These are phyloP conservation scores for Hypena proboscidalis DNA, from an alignment of 2,888 invertebrate species.

Conservation along the genomic window DNA sequence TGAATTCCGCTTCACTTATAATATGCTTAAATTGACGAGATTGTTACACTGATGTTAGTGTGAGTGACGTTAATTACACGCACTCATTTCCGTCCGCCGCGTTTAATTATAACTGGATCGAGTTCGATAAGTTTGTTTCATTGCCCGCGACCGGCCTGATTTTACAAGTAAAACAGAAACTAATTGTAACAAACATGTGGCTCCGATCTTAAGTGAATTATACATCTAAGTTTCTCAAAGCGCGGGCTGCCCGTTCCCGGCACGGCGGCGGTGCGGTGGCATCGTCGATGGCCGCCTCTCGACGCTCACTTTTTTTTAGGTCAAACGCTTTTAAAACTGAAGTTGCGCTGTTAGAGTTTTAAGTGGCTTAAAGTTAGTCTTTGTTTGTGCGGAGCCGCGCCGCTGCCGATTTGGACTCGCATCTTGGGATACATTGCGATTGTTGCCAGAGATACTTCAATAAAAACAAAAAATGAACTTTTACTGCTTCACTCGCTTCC, in stretches of 20 bases:
- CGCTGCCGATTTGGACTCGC: slow-evolving; percentile 17
- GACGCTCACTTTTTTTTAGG: slow-evolving; percentile 45
- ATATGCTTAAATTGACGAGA: neutral
- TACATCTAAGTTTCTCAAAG: slow-evolving; percentile 21
- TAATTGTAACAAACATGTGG: slow-evolving; percentile 11
- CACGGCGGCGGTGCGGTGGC: neutral
- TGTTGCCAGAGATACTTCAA: slow-evolving; percentile 21
- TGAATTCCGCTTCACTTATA: neutral
- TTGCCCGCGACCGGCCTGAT: neutral
- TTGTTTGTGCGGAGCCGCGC: slow-evolving; percentile 42
- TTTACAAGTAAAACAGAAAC: slow-evolving; percentile 15
- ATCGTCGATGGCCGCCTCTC: neutral
- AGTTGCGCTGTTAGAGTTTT: slow-evolving; percentile 58
- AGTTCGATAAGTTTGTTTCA: neutral
- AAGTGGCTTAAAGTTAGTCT: slow-evolving; percentile 61
- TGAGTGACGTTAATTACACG: neutral
- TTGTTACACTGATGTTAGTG: neutral
- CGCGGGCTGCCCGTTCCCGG: slow-evolving; percentile 11
- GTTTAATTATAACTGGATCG: neutral
- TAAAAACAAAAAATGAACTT: slow-evolving; percentile 22
- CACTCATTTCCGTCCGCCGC: neutral
- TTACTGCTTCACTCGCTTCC: slow-evolving; percentile 25
- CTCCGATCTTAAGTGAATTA: slow-evolving; percentile 18
- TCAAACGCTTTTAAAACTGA: slow-evolving; percentile 60
- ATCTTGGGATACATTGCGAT: slow-evolving; percentile 28